These are phyloP conservation scores for Asbolus verrucosus DNA, from an alignment of 1,140 invertebrate species.

Conservation along the genomic window DNA sequence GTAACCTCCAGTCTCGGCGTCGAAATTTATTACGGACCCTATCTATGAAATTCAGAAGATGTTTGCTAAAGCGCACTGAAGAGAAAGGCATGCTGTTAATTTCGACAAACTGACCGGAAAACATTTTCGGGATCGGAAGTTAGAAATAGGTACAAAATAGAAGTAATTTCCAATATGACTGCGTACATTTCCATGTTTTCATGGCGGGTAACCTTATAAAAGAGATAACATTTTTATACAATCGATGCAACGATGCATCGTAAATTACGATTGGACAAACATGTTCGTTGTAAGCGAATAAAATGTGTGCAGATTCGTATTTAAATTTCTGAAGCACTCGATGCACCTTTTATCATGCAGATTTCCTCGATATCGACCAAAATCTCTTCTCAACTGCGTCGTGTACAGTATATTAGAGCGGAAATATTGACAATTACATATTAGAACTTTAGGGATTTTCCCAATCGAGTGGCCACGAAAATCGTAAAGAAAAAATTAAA, in stretches of 20 bases:
- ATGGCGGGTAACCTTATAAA: not conserved
- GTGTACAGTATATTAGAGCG: no score
- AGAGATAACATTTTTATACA: not conserved
- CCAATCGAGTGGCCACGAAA: not conserved
- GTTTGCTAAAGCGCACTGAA: conserved; percentile 30
- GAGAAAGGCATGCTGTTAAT: conserved; percentile 37
- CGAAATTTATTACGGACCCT: conserved; percentile 38
- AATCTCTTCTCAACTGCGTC: not conserved
- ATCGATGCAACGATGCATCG: conserved; percentile 31
- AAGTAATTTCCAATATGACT: not conserved
- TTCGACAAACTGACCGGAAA: conserved; percentile 32
- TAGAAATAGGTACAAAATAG: conserved; percentile 39
- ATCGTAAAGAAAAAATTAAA: conserved; percentile 4
- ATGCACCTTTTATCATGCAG: conserved; percentile 22
- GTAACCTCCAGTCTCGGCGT: conserved; percentile 22
- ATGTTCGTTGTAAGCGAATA: not conserved
- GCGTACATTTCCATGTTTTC: conserved; percentile 30
- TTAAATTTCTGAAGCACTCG: conserved; percentile 31
- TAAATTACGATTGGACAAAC: conserved; percentile 35
- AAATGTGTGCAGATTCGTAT: conserved; percentile 21
- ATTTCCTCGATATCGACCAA: conserved; percentile 4
- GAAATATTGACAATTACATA: not conserved
- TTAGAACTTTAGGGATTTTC: not conserved
- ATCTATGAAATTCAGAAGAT: conserved; percentile 39
- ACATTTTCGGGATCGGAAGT: conserved; percentile 13